Evolutionary conservation across 2,797 vertebrate species (phyloP), one percentile per base, ranked within the genome.

Genomic region (Eurystomus glaucurus): DNA sequence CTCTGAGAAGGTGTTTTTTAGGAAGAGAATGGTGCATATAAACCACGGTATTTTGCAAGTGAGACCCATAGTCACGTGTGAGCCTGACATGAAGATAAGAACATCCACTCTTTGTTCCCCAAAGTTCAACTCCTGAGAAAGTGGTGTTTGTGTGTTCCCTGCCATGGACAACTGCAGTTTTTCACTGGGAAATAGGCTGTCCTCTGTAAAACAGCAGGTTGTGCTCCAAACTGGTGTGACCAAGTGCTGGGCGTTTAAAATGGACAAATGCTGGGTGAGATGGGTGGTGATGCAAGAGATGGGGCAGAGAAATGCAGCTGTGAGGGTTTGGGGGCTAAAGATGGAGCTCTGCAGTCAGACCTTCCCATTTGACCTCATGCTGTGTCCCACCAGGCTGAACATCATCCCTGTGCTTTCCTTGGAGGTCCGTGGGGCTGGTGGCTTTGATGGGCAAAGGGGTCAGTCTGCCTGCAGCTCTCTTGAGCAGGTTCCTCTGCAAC

Each of bases 241-340:
- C 8, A 6, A 19, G 26, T 2, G 37, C 37, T 58, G 57, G 25
- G n/a, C n/a, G 46, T 16, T 39, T 39, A 16, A 50, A 37, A 16
- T 4, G 6, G 29, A 29, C 29, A 18, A 43, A 20, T 1, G 6
- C 13, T 0, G 0, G 8, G 7, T 20, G 60, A 51, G 14, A 2
- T 21, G 22, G 41, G 26, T 16, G 25, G 46, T 3, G 54, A 17
- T 5, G 10, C 5, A 2, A 39, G 26, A 39, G 37, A 4, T 19
- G 20, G 50, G 26, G 35, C n/a, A 62, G 23, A 45, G 19, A 57
- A 51, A 46, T 20, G 26, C 22, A 37, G 9, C 10, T 18, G 31
- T 17, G 22, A 43, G 35, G 19, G 16, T 2, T 19, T 45, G 1
- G 28, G 50, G 37, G 15, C 19, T 91, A 15, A 39, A 62, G 22